Evolutionary conservation across 2,888 invertebrate species (phyloP).

Genomic region (Rhogogaster chlorosoma): DNA sequence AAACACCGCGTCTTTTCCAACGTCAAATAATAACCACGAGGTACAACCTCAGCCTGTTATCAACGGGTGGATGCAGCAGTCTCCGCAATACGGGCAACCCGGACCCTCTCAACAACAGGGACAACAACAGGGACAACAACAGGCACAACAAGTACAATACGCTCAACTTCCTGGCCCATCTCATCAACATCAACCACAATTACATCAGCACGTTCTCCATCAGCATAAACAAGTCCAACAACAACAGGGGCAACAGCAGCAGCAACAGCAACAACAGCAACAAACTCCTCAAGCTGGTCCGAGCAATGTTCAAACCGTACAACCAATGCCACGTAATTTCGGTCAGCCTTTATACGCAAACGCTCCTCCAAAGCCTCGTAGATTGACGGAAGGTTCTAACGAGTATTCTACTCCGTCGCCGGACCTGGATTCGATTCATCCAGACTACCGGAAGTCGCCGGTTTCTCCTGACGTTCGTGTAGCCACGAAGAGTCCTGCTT

Average conservation of each 20-base stretch:
- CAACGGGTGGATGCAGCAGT: slow-evolving; percentile 71
- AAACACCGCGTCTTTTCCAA: slow-evolving; percentile 73
- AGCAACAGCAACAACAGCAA: slow-evolving; percentile 68
- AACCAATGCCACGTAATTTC: slow-evolving; percentile 75
- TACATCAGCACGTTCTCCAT: slow-evolving; percentile 60
- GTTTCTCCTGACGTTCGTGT: slow-evolving; percentile 67
- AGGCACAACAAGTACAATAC: slow-evolving; percentile 61
- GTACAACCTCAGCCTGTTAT: slow-evolving; percentile 64
- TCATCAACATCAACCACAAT: slow-evolving; percentile 64
- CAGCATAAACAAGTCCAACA: slow-evolving; percentile 56
- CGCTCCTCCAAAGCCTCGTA: slow-evolving; percentile 92
- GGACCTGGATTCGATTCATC: slow-evolving; percentile 64
- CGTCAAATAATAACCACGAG: slow-evolving; percentile 62
- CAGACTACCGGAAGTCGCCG: slow-evolving; percentile 69
- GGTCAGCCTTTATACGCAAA: slow-evolving; percentile 91
- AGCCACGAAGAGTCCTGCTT: slow-evolving; percentile 68
- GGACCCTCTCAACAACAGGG: slow-evolving; percentile 60
- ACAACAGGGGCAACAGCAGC: slow-evolving; percentile 66
- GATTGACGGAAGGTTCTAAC: slow-evolving; percentile 85
- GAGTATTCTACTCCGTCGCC: slow-evolving; percentile 85
- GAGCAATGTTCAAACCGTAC: slow-evolving; percentile 68
- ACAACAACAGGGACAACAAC: slow-evolving; percentile 57
- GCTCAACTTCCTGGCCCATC: slow-evolving; percentile 60
- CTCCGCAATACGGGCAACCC: slow-evolving; percentile 65
- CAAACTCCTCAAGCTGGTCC: slow-evolving; percentile 69